These are phyloP conservation scores for Sphaerophoria rueppellii DNA, from an alignment of 2,888 invertebrate genomes.

Conservation along the genomic window DNA sequence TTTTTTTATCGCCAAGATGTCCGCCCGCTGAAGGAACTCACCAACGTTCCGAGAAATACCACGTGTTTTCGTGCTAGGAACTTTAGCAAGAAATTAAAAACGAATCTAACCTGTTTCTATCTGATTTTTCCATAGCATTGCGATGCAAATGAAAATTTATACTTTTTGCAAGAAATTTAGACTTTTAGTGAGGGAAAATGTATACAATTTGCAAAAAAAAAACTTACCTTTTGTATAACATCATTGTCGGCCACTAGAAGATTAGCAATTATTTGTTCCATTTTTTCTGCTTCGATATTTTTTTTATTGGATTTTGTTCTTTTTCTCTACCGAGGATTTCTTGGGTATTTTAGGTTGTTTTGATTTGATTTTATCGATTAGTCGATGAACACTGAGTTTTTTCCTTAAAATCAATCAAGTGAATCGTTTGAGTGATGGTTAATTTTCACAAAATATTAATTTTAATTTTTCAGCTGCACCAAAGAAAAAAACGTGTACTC, in stretches of 20 bases:
- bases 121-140: background rate
- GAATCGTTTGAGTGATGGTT: constrained; percentile 28
- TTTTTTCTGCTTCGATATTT: constrained; percentile 74
- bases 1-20: constrained; percentile 64
- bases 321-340: constrained; percentile 19
- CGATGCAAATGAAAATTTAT: constrained; percentile 20
- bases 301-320: background rate
- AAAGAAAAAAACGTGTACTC: constrained; percentile 55
- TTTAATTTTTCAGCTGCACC: constrained; percentile 31
- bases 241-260: constrained; percentile 85
- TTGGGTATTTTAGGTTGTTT: background rate
- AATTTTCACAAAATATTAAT: constrained; percentile 17
- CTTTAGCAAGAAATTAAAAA: background rate
- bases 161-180: background rate
- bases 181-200: constrained; percentile 13
- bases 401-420: constrained; percentile 27
- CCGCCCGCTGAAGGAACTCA: constrained; percentile 57
- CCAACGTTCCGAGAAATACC: constrained; percentile 38
- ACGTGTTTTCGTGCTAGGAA: constrained; percentile 54
- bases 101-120: constrained; percentile 11
- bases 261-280: constrained; percentile 86
- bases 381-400: constrained; percentile 59
- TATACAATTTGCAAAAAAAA: background rate
- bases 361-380: constrained; percentile 10
- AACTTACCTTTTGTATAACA: constrained; percentile 84